Conservation (phyloP, 2,888 invertebrate species). For the Tetragonula carbonaria region DNA sequence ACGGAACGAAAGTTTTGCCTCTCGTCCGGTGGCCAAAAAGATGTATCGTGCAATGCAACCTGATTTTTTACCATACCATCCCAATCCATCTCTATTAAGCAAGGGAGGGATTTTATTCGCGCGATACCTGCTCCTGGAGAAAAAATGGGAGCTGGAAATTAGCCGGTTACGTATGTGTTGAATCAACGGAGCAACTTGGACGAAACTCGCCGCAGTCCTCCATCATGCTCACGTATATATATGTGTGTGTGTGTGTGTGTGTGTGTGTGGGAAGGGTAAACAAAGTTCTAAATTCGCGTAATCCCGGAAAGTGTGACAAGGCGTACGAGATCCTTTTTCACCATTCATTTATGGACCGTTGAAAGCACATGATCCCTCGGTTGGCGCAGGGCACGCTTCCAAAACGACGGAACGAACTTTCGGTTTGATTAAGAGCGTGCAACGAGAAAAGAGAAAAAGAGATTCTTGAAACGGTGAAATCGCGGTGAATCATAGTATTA, state of each 20-base stretch:
- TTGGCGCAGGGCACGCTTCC: not conserved
- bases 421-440: too few relatives aligned
- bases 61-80: not conserved
- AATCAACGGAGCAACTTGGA: constrained; percentile 16
- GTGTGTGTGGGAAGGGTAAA: not conserved
- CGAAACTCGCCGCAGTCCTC: constrained; percentile 7
- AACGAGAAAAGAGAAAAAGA: not conserved
- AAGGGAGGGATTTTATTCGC: not conserved
- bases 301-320: constrained; percentile 11
- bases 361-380: constrained; percentile 2
- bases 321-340: constrained; percentile 11
- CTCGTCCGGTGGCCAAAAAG: not conserved
- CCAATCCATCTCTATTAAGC: constrained; percentile 20
- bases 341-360: constrained; percentile 19
- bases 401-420: not conserved
- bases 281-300: constrained; percentile 30
- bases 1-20: not conserved
- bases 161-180: not conserved
- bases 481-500: too few relatives aligned
- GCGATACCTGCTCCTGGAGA: not conserved
- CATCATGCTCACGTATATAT: constrained; percentile 8
- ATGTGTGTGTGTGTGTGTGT: too few relatives aligned
- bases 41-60: not conserved
- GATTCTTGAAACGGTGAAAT: not conserved
- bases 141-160: constrained; percentile 7